phyloP scores from a whole-genome alignment of 2,888 invertebrate genomes.

The Parthenolecanium corni region DNA sequence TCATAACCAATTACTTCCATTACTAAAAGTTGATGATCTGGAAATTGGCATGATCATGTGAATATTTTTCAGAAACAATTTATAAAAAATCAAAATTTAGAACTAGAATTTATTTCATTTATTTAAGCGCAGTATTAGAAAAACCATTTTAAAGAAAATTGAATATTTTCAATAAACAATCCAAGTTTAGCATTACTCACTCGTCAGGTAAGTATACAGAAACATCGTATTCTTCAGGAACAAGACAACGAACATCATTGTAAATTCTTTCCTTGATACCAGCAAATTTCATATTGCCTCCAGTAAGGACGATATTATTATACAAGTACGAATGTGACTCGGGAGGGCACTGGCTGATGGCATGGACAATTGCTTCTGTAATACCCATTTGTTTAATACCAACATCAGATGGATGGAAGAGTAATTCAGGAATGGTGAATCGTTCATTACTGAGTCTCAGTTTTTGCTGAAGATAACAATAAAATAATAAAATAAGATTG shows the following conservation, averaged over 20 bases:
- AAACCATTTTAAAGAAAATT: conserved; percentile 20
- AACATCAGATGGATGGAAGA: conserved; percentile 90
- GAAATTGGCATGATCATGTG: background rate
- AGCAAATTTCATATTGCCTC: conserved; percentile 66
- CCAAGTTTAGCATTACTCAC: conserved; percentile 40
- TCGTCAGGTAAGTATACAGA: conserved; percentile 57
- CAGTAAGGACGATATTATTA: conserved; percentile 72
- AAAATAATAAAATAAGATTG: no score
- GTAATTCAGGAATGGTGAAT: conserved; percentile 84
- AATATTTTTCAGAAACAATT: background rate
- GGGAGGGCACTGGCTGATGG: conserved; percentile 60
- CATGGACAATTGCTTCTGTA: conserved; percentile 71
- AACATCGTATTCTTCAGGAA: conserved; percentile 66
- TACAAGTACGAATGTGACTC: conserved; percentile 64
- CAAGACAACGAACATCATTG: conserved; percentile 63
- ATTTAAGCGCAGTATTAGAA: background rate
- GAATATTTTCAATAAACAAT: no score
- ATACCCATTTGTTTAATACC: conserved; percentile 87
- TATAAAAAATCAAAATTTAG: background rate
- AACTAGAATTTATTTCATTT: no score
- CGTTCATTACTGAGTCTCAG: conserved; percentile 84
- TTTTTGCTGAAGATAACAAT: conserved; percentile 50
- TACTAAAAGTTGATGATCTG: no score
- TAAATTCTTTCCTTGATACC: conserved; percentile 70
- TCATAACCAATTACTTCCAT: no score